Evolutionary conservation across 1,140 invertebrate genomes (phyloP).

Genomic region (Cotesia chilonis): DNA sequence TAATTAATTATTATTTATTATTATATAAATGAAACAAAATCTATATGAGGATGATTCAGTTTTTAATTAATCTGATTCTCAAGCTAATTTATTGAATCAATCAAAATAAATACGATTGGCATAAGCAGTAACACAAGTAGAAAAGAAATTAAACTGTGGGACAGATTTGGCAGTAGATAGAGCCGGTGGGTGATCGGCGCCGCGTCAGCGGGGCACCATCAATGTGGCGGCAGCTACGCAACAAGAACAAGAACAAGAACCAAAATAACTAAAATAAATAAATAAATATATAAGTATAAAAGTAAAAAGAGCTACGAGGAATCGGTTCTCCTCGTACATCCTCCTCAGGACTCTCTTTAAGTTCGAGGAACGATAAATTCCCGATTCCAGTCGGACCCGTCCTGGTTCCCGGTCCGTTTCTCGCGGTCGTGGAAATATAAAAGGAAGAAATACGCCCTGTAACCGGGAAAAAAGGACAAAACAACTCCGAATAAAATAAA

Average conservation of each 20-base stretch:
- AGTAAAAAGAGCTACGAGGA: no score
- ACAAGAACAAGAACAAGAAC: no score
- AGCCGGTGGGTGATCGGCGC: constrained; percentile 32
- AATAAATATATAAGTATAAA: no score
- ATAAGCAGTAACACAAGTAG: constrained; percentile 14
- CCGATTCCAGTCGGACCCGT: constrained; percentile 44
- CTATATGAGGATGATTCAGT: not conserved
- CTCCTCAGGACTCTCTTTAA: constrained; percentile 22
- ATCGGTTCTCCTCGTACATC: constrained; percentile 14
- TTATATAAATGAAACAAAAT: no score
- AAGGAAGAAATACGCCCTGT: constrained; percentile 39
- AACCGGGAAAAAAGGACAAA: constrained; percentile 34
- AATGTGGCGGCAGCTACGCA: constrained; percentile 3
- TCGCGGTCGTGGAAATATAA: constrained; percentile 46
- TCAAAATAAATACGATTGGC: not conserved
- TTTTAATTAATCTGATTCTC: no score
- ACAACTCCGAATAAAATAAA: not conserved
- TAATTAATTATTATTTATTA: no score
- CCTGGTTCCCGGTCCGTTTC: constrained; percentile 23
- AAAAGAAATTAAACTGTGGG: constrained; percentile 20
- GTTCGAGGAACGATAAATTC: constrained; percentile 56
- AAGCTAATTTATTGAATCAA: not conserved
- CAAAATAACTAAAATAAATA: no score
- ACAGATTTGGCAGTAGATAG: constrained; percentile 15
- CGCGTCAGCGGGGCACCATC: constrained; percentile 26